Conservation (phyloP, 2,113 vertebrate genomes). For the Labrus mixtus region DNA sequence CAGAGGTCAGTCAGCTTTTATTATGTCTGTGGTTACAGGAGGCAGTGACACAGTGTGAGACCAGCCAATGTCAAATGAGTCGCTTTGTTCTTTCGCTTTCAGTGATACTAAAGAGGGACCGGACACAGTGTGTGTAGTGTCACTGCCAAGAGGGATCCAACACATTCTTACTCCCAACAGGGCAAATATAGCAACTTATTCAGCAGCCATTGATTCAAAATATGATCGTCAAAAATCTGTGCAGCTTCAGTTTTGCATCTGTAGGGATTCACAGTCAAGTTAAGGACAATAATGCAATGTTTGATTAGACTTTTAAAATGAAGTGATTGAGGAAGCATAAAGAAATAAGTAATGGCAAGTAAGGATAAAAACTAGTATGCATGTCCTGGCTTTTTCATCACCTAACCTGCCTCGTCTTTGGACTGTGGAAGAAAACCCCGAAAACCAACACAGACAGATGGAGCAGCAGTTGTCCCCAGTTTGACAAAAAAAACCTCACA, state of each 20-base stretch:
- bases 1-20: conserved; percentile 24
- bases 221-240: neutral
- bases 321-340: no score
- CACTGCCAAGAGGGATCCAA: conserved; percentile 25
- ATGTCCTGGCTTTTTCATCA: no score
- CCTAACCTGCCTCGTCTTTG: neutral
- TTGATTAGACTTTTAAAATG: no score
- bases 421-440: neutral
- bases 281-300: no score
- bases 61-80: conserved; percentile 60
- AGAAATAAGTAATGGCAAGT: no score
- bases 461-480: neutral
- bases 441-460: neutral
- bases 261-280: no score
- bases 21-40: conserved; percentile 47
- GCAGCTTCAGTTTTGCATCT: neutral
- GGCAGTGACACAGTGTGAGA: conserved; percentile 31
- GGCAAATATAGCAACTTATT: neutral
- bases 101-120: conserved; percentile 36
- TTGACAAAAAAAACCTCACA: no score
- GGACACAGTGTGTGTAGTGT: conserved; percentile 2
- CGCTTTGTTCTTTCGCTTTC: conserved; percentile 48
- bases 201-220: neutral
- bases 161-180: neutral
- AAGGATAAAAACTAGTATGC: no score